Conservation (phyloP, 2,113 vertebrate genomes). For the Scatophagus argus region DNA sequence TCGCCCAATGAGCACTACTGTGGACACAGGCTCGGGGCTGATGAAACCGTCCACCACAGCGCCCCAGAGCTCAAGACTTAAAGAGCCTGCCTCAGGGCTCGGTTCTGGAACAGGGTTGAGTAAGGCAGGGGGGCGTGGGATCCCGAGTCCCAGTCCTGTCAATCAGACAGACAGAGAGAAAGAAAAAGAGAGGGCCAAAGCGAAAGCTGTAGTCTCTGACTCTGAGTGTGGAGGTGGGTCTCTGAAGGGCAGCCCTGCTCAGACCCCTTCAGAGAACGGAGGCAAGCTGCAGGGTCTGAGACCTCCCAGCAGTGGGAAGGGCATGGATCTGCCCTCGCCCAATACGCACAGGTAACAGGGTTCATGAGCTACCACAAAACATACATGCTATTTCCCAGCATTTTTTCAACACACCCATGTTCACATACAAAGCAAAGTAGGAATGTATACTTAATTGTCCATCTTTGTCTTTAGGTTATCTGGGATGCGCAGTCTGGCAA, state of each 20-base stretch:
- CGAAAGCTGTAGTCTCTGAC: constrained; percentile 92
- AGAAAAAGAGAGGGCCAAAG: constrained; percentile 96
- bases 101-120: constrained; percentile 68
- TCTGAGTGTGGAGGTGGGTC: constrained; percentile 82
- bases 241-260: constrained; percentile 70
- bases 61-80: constrained; percentile 69
- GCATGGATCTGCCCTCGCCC: constrained; percentile 86
- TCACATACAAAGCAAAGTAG: neutral
- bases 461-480: constrained; percentile 79
- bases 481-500: constrained; percentile 88
- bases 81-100: constrained; percentile 72
- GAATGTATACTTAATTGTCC: neutral
- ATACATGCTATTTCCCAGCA: neutral
- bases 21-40: constrained; percentile 87
- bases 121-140: constrained; percentile 71
- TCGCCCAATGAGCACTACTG: constrained; percentile 90
- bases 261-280: constrained; percentile 79
- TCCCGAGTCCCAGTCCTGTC: constrained; percentile 85
- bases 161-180: constrained; percentile 94
- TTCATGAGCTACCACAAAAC: neutral
- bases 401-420: neutral
- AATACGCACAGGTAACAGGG: constrained; percentile 89
- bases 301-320: constrained; percentile 81
- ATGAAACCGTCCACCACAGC: constrained; percentile 80
- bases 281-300: constrained; percentile 86